Evolutionary conservation across 2,888 invertebrate genomes (phyloP).

Genomic region (Ctena decussata): DNA sequence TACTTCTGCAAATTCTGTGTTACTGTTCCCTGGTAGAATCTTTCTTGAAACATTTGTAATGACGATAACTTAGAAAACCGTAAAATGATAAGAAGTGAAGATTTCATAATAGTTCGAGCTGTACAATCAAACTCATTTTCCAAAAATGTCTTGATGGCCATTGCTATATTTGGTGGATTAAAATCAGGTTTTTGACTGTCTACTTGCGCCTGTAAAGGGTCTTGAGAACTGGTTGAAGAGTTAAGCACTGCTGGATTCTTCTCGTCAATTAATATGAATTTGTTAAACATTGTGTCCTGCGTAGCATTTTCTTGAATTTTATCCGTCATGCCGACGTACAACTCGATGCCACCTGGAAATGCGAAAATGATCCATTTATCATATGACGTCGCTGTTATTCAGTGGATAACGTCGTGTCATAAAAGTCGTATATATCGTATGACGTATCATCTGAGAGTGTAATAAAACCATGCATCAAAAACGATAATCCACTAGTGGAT

Average conservation of each 20-base stretch:
- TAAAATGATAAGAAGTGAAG: not conserved
- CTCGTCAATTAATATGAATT: not conserved
- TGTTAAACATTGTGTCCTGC: not conserved
- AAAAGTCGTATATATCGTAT: no score
- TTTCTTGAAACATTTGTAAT: not conserved
- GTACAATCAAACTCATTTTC: slow-evolving; percentile 5
- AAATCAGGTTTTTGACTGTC: not conserved
- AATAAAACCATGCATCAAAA: no score
- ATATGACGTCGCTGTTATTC: no score
- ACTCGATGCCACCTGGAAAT: not conserved
- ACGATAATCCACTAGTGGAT: no score
- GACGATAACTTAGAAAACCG: not conserved
- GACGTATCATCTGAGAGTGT: no score
- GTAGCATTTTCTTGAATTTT: not conserved
- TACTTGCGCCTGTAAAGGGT: not conserved
- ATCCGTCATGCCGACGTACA: not conserved
- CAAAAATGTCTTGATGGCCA: not conserved
- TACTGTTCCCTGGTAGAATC: not conserved
- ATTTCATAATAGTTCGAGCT: not conserved
- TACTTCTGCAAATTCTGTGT: not conserved
- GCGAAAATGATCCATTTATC: no score
- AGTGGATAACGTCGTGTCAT: no score
- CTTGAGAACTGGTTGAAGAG: not conserved
- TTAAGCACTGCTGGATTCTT: not conserved
- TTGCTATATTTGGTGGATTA: not conserved